Evolutionary conservation across 30 jellyfish, hydroid and myxozoan genomes (phyloP), one percentile per base, ranked within the genome.

Genomic region (Cassiopea andromeda): DNA sequence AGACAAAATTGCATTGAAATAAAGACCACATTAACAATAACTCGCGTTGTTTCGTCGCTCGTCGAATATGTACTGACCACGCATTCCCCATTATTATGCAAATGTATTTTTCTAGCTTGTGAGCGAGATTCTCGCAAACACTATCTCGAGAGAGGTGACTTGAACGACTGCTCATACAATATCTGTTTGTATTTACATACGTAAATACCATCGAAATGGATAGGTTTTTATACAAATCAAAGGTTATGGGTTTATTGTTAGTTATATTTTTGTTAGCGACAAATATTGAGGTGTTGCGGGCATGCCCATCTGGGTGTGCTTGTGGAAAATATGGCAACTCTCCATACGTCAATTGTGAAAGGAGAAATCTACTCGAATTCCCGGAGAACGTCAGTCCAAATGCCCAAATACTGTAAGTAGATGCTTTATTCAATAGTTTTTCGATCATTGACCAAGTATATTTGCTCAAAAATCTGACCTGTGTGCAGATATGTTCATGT

Each of bases 301-400:
- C 93, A 14, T 85, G 93, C 57, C 93, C 93, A 45, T 73, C 93
- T 54, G 74, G 27, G 38, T 85, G 93, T 46, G 43, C 38, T 10
- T 85, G 93, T 61, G 87, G 82, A n/a, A 59, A 47, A 43, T 17
- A 59, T 15, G 14, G 87, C 19, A 1, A 9, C 10, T 38, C 60
- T 67, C 66, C 93, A 38, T 70, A 1, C 6, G 80, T 74, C 81
- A 75, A 85, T 66, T 85, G 93, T 60, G 93, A 85, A 73, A 58
- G 38, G 43, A 74, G 47, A 75, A 73, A 57, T 73, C 73, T 85
- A 15, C 93, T 46, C n/a, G 77, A 44, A 85, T 85, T 85, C 43
- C 93, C 93, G 8, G 54, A 57, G 7, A 85, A 85, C 73, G 57
- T 85, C 27, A 85, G 87, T 59, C 67, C 72, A 60, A 61, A 61